Evolutionary conservation across 1,140 invertebrate genomes (phyloP).

Genomic region (Tetramorium simillimum): DNA sequence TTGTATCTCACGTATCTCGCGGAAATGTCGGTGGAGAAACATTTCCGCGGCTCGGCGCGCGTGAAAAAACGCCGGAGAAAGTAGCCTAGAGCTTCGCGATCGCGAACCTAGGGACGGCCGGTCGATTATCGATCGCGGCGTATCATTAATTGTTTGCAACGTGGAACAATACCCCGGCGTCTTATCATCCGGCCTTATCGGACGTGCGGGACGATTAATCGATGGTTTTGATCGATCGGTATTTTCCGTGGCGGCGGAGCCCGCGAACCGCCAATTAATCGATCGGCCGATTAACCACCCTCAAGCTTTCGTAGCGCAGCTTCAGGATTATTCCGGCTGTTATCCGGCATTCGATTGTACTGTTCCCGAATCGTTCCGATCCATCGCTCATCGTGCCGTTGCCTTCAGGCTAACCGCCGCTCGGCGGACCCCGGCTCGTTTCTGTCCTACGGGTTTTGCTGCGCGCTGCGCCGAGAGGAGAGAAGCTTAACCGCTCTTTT

Average conservation of each 20-base stretch:
- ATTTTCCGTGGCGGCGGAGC: constrained; percentile 37
- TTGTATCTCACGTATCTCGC: constrained; percentile 15
- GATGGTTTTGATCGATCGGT: constrained; percentile 46
- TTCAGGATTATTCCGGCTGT: constrained; percentile 28
- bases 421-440: constrained; percentile 28
- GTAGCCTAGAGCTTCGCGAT: constrained; percentile 44
- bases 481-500: constrained; percentile 41
- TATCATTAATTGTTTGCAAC: constrained; percentile 60
- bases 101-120: constrained; percentile 11
- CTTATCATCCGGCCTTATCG: constrained; percentile 53
- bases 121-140: constrained; percentile 49
- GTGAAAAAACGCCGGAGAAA: constrained; percentile 12
- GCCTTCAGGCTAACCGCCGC: constrained; percentile 40
- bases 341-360: constrained; percentile 34
- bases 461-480: constrained; percentile 4
- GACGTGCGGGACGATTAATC: constrained; percentile 45
- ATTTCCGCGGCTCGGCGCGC: constrained; percentile 11
- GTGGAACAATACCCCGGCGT: constrained; percentile 37
- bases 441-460: constrained; percentile 55
- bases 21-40: constrained; percentile 20
- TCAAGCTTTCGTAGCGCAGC: constrained; percentile 21
- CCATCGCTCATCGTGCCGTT: constrained; percentile 58
- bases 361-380: constrained; percentile 63
- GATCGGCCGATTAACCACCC: constrained; percentile 54
- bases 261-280: constrained; percentile 54